phyloP scores from a whole-genome alignment of 2,113 vertebrate species.

The Nasalis larvatus region DNA sequence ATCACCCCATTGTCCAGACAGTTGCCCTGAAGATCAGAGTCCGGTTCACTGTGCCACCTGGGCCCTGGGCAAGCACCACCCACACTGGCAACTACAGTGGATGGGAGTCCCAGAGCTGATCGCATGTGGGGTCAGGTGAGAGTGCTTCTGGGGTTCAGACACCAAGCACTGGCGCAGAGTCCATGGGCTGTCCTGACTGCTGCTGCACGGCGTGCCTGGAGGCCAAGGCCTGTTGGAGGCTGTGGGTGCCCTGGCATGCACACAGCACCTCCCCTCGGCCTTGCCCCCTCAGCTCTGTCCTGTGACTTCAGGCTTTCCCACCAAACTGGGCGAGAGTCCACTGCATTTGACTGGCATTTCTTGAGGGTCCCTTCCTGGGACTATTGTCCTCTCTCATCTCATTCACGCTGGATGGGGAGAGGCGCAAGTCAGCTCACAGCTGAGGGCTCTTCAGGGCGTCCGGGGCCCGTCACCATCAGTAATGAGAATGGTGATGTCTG shows the following conservation, averaged over 20 bases:
- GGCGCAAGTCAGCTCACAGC: neutral
- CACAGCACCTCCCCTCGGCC: neutral
- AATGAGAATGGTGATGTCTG: rapidly evolving
- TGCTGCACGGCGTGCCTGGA: rapidly evolving
- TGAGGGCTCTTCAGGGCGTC: neutral
- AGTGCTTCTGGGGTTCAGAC: neutral
- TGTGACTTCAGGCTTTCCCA: neutral
- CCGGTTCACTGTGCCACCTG: rapidly evolving
- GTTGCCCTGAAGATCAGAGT: neutral
- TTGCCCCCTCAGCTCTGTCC: rapidly evolving
- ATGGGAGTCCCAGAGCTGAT: rapidly evolving
- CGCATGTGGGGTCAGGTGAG: rapidly evolving
- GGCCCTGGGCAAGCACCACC: too few species aligned
- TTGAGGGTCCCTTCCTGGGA: neutral
- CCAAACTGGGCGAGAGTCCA: neutral
- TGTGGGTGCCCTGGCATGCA: rapidly evolving
- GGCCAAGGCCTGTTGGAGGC: neutral
- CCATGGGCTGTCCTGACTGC: neutral
- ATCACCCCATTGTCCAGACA: too few species aligned
- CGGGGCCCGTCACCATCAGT: neutral
- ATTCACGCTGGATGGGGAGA: neutral
- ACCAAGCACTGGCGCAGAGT: rapidly evolving
- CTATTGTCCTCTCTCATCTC: neutral
- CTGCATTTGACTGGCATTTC: rapidly evolving
- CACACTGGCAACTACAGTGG: rapidly evolving